Evolutionary conservation across 1,140 invertebrate species (phyloP).

Genomic region (Phthorimaea operculella): DNA sequence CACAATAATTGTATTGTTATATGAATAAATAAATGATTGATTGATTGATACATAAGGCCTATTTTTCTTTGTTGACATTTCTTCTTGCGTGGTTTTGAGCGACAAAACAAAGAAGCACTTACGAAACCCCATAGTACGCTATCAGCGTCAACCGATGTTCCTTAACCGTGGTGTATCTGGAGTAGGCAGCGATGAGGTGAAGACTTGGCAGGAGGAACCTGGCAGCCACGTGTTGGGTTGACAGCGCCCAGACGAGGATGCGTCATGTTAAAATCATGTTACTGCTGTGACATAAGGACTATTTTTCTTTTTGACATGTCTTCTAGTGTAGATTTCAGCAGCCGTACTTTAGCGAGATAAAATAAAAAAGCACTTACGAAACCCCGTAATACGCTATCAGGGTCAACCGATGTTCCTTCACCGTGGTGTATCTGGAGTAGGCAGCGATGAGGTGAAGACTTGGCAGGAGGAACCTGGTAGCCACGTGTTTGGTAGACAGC

Average conservation of each 20-base stretch:
- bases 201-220: conserved; percentile 67
- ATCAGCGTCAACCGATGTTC: conserved; percentile 72
- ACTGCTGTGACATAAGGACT: no score
- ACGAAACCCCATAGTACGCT: conserved; percentile 77
- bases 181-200: conserved; percentile 69
- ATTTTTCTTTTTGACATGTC: no score
- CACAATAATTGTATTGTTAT: no score
- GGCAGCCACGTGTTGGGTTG: conserved; percentile 67
- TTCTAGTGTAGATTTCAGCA: no score
- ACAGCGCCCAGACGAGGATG: conserved; percentile 75
- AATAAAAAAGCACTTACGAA: conserved; percentile 60
- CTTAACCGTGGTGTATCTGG: conserved; percentile 70
- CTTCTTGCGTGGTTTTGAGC: no score
- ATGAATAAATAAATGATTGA: no score
- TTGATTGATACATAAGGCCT: no score
- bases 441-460: conserved; percentile 70
- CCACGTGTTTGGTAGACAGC: conserved; percentile 67
- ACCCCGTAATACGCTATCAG: conserved; percentile 75
- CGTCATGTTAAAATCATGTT: no score
- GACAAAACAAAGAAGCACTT: conserved; percentile 19
- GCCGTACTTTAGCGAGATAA: no score
- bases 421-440: conserved; percentile 71
- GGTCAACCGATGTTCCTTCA: conserved; percentile 70
- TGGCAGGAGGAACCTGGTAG: conserved; percentile 67
- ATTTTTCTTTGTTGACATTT: no score